Percentiles rank a stretch among this genome's conserved stretches.
Evolutionary conservation across 1,140 invertebrate genomes (phyloP).

Genomic region (Notospermus geniculatus): DNA sequence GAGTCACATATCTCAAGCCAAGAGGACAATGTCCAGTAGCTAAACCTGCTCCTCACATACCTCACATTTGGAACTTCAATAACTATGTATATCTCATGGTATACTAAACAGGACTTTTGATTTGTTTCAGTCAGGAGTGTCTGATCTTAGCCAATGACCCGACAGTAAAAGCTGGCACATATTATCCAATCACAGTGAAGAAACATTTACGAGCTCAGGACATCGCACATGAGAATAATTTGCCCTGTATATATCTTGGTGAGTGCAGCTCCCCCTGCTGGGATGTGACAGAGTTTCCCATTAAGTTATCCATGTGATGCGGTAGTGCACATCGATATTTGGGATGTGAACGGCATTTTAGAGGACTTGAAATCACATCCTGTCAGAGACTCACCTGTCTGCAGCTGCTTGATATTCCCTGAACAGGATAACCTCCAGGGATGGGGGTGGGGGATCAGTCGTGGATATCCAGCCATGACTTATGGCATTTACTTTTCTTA

Average conservation of each 20-base stretch:
- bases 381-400: too few relatives aligned
- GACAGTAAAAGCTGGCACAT: conserved; percentile 96
- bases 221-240: conserved; percentile 85
- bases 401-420: too few relatives aligned
- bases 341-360: too few relatives aligned
- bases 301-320: too few relatives aligned
- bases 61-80: background rate
- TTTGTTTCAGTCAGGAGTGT: conserved; percentile 61
- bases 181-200: conserved; percentile 97
- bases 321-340: too few relatives aligned
- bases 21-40: background rate
- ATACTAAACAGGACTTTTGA: background rate
- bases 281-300: too few relatives aligned
- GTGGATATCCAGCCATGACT: too few relatives aligned
- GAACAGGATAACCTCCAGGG: too few relatives aligned
- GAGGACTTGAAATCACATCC: too few relatives aligned
- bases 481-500: background rate
- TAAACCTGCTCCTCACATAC: too few relatives aligned
- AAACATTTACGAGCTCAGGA: conserved; percentile 97
- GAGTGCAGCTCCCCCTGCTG: too few relatives aligned
- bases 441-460: too few relatives aligned
- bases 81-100: background rate
- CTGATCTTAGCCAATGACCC: conserved; percentile 96
- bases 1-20: conserved; percentile 18
- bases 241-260: conserved; percentile 95